These are phyloP conservation scores for Mustelus asterias DNA, from an alignment of 2,113 vertebrate genomes.

Conservation along the genomic window DNA sequence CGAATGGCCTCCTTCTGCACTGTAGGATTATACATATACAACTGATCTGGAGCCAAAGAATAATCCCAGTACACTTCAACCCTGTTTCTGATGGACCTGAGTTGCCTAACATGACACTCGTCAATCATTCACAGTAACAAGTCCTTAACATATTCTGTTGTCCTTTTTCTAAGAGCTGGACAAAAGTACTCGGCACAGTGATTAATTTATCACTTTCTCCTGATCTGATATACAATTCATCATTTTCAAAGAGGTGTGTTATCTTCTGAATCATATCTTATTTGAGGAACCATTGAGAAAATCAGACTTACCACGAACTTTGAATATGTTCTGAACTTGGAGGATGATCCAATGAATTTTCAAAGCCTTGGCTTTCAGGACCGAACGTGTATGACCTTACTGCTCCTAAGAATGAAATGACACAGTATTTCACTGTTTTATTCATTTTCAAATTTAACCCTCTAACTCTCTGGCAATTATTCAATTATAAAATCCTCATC, in stretches of 20 bases:
- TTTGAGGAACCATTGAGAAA: neutral
- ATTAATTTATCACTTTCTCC: neutral
- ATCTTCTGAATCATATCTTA: neutral
- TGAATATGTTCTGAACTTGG: constrained; percentile 26
- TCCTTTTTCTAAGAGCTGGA: neutral
- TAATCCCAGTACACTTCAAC: neutral
- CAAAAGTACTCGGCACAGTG: neutral
- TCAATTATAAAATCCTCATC: neutral
- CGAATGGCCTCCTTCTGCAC: too few relatives aligned
- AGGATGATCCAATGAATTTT: constrained; percentile 20
- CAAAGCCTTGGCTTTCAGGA: constrained; percentile 4
- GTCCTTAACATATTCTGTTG: neutral
- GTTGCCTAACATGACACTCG: too few relatives aligned
- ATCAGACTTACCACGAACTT: constrained; percentile 18
- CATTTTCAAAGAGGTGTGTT: neutral
- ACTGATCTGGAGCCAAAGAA: neutral
- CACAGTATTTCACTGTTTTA: neutral
- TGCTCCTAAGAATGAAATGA: neutral
- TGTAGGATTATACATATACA: neutral
- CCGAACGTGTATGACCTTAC: constrained; percentile 29
- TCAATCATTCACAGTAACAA: neutral
- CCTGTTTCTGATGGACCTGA: neutral
- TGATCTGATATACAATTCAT: neutral
- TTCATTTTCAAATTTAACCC: neutral
- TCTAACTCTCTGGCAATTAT: neutral